Base-by-base conservation (phyloP, 1,140 invertebrate species). In the Philotrypesis tridentata region DNA sequence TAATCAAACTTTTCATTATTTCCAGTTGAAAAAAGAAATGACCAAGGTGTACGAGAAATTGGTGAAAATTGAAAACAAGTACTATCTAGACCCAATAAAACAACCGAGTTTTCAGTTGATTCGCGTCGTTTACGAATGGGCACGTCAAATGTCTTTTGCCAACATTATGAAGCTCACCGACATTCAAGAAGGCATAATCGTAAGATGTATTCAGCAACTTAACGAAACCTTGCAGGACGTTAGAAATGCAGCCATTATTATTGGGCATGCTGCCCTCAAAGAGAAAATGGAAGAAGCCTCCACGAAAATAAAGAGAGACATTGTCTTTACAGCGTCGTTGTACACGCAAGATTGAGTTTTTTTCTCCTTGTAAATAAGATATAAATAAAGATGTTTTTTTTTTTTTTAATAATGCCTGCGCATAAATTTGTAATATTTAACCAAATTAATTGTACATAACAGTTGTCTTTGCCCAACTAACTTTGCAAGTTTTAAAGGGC, bases 161-260 rank as follows among this genome's bases (percentile, higher is more conserved):
- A 96, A 98, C 85, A 99, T 99, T 70, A 98, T 98, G 94, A 93
- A 95, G 76, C 91, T 98, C 63, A 99, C 98, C 0, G 97, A 98
- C 83, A 96, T 99, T 3, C 98, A 99, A 90, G 99, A 99, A 92
- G 99, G 99, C 4, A 97, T 99, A 60, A 99, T 99, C 87, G 98
- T 99, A 0, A 94, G 98, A 60, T 99, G 97, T 88, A 99, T 99
- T 82, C 98, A 99, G 89, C 95, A 99, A 86, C 91, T 99, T 33
- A 97, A 98, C 89, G 99, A 99, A 93, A 96, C 97, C 1, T 91
- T 98, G 48, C 94, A 96, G 37, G 97, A 99, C 91, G 96, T 99
- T 0, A 96, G 96, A 88, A 97, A 98, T 87, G 98, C 98, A 1
- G 97, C 98, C 0, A 94, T 96, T 73, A 96, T 98, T 23, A 97